A percentile compares a stretch with the other conserved stretches of the same genome.
Conservation (phyloP, 2,113 vertebrate genomes). For the Rhea americana region DNA sequence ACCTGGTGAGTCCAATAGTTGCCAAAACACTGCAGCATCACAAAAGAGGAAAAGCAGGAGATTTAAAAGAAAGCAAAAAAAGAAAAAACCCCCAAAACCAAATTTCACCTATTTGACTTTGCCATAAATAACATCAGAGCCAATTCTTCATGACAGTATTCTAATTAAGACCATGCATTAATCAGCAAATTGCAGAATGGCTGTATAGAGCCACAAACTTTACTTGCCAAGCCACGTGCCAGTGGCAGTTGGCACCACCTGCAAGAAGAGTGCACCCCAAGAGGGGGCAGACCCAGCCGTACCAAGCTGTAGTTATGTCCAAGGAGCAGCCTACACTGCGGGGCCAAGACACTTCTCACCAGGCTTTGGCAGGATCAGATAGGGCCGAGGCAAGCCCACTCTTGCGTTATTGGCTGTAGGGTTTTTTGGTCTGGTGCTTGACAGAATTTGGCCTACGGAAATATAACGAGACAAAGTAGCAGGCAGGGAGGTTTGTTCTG, state of each 20-base stretch:
- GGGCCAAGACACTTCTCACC: background rate
- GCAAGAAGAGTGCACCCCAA: background rate
- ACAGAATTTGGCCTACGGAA: background rate
- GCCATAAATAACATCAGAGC: background rate
- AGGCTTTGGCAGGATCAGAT: background rate
- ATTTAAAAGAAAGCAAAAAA: background rate
- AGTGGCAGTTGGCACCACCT: accelerated
- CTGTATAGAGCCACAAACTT: background rate
- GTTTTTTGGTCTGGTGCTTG: background rate
- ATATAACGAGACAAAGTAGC: background rate
- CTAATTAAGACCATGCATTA: background rate
- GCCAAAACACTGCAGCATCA: background rate
- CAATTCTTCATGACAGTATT: background rate
- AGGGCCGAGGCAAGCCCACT: background rate
- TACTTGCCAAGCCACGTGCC: background rate
- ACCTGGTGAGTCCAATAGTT: background rate
- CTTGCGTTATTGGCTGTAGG: background rate
- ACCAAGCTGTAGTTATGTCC: background rate
- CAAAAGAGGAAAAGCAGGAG: background rate
- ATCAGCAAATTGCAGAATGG: background rate
- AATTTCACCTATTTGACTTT: background rate
- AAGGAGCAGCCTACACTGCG: background rate
- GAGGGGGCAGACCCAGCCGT: background rate
- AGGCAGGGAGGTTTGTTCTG: background rate
- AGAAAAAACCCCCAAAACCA: no score